A percentile compares a stretch with the other conserved stretches of the same genome.
Conservation (phyloP, 37 sponge, comb jelly and placozoan genomes). For the Chondrilla cf. caribensis region DNA sequence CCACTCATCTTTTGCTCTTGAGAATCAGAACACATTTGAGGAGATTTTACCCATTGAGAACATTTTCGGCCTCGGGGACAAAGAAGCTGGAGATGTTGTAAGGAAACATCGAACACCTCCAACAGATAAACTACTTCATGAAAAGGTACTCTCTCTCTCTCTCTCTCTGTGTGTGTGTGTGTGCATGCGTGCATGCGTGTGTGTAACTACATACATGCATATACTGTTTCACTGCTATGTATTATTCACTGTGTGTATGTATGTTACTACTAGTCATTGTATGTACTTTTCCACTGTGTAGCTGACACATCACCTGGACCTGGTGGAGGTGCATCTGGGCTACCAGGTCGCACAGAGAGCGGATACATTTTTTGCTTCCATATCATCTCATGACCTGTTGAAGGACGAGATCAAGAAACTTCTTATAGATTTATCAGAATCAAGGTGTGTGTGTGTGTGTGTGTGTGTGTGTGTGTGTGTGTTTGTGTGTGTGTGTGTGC, state of each 20-base stretch:
- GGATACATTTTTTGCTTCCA: constrained; percentile 88
- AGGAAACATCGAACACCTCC: not conserved
- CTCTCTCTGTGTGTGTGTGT: too few relatives aligned
- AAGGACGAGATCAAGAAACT: constrained; percentile 28
- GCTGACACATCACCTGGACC: constrained; percentile 91
- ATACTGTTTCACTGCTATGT: too few relatives aligned
- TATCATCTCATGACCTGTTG: constrained; percentile 73
- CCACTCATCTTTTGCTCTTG: constrained; percentile 61
- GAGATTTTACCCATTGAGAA: constrained; percentile 63
- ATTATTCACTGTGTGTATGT: too few relatives aligned
- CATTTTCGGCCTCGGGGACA: constrained; percentile 21
- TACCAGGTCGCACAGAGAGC: constrained; percentile 83
- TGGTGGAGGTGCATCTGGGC: constrained; percentile 89
- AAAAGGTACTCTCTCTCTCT: too few relatives aligned
- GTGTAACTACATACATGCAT: too few relatives aligned
- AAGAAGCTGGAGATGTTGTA: not conserved
- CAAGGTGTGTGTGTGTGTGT: not conserved
- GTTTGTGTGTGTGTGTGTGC: not conserved
- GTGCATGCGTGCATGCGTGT: not conserved
- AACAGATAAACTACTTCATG: constrained; percentile 76
- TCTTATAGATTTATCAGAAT: not conserved
- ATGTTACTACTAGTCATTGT: too few relatives aligned
- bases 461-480: not conserved
- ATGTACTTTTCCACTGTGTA: constrained; percentile 32
- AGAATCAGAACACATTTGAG: constrained; percentile 74